A percentile compares a stretch with the other conserved stretches of the same genome.
phyloP scores from a whole-genome alignment of 2,888 invertebrate genomes.

The Agrotis puta region DNA sequence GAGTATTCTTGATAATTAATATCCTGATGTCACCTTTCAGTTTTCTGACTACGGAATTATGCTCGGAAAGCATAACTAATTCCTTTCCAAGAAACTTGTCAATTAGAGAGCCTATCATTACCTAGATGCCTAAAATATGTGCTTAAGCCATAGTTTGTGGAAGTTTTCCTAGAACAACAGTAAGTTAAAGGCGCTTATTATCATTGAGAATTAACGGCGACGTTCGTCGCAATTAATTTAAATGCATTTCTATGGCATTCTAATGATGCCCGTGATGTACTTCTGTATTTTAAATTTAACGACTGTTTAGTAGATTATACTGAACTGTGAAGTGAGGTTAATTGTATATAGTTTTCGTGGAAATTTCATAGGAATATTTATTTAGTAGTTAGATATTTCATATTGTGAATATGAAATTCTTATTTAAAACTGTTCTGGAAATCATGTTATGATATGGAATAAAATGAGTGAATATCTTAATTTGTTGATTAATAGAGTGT shows the following conservation, averaged over 20 bases:
- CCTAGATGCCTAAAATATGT: conserved; percentile 24
- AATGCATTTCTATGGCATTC: conserved; percentile 75
- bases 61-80: conserved; percentile 11
- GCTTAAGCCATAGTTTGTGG: conserved; percentile 5
- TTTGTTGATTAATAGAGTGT: neutral
- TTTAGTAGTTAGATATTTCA: neutral
- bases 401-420: too few species aligned
- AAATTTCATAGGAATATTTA: neutral
- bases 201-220: conserved; percentile 68
- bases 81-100: conserved; percentile 30
- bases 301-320: conserved; percentile 48
- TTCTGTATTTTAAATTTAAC: conserved; percentile 56
- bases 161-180: conserved; percentile 36
- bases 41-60: conserved; percentile 9
- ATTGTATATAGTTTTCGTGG: neutral
- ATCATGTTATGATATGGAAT: too few species aligned
- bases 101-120: conserved; percentile 29
- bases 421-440: too few species aligned
- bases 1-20: conserved; percentile 4
- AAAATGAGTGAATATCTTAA: neutral
- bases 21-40: neutral
- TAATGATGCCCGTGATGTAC: conserved; percentile 71
- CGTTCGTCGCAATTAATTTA: conserved; percentile 75
- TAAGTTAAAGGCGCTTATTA: conserved; percentile 64
- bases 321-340: neutral